Conservation (phyloP, 2,888 invertebrate genomes). For the Acronicta alni region DNA sequence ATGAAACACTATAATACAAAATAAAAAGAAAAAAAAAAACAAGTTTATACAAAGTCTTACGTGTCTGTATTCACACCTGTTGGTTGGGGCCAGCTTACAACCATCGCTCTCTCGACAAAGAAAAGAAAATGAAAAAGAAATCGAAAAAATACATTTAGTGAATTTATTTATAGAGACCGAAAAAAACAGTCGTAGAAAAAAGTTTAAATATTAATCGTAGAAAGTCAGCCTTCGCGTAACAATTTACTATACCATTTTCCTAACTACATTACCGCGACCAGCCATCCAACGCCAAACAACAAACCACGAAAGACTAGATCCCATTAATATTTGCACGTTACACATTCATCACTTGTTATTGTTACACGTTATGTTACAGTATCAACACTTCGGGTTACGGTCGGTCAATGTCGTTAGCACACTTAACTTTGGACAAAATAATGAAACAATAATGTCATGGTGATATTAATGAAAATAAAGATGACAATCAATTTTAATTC, state of each 20-base stretch:
- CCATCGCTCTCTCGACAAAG: conserved; percentile 40
- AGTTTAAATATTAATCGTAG: conserved; percentile 70
- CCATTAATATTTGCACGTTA: conserved; percentile 13
- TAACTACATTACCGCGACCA: conserved; percentile 62
- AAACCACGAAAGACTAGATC: conserved; percentile 60
- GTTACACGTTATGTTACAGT: conserved; percentile 11
- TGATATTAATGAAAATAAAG: conserved; percentile 54
- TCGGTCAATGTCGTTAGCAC: conserved; percentile 43
- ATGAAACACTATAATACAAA: conserved; percentile 80
- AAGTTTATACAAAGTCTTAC: conserved; percentile 72
- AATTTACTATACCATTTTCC: conserved; percentile 72
- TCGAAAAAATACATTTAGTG: conserved; percentile 47
- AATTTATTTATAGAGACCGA: conserved; percentile 55
- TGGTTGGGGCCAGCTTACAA: conserved; percentile 58
- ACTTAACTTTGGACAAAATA: conserved; percentile 40
- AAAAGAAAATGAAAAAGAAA: conserved; percentile 41
- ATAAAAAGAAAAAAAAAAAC: conserved; percentile 70
- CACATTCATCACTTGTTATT: not conserved
- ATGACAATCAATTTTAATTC: conserved; percentile 47
- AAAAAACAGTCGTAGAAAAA: conserved; percentile 61
- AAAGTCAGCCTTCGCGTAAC: conserved; percentile 83
- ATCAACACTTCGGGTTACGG: conserved; percentile 35
- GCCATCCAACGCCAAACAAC: conserved; percentile 38
- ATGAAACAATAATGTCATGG: conserved; percentile 57
- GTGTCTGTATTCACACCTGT: conserved; percentile 58